These are phyloP conservation scores for Rafetus swinhoei DNA, from an alignment of 2,113 vertebrate species.

Conservation along the genomic window DNA sequence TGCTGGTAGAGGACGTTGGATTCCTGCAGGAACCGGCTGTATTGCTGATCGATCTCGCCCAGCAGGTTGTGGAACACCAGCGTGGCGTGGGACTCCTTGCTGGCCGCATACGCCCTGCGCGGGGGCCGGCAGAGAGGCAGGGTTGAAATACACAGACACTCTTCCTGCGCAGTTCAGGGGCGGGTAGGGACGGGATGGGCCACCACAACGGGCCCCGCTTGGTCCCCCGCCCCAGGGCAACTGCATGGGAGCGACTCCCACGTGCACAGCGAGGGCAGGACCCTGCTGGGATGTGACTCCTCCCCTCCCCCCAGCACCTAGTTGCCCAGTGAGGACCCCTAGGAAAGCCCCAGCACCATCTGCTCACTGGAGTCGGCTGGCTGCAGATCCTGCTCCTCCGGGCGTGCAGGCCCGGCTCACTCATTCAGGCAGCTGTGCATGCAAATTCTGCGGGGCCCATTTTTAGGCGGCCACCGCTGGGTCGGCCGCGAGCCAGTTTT, in stretches of 20 bases:
- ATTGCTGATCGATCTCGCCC: constrained; percentile 98
- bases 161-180: not conserved
- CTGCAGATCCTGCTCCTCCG: not conserved
- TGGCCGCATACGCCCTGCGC: constrained; percentile 93
- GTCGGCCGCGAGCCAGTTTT: not conserved
- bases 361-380: not conserved
- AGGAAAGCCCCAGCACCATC: not conserved
- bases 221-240: no score
- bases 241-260: not conserved
- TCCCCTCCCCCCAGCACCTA: not conserved
- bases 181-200: not conserved
- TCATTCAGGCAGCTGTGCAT: fast-evolving
- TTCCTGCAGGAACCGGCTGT: constrained; percentile 98
- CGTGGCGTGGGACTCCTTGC: constrained; percentile 96
- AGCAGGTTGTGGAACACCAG: constrained; percentile 98
- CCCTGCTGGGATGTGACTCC: not conserved
- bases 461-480: not conserved
- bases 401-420: fast-evolving
- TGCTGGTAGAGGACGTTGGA: constrained; percentile 98
- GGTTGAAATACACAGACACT: not conserved
- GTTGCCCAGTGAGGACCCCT: not conserved
- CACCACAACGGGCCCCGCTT: no score
- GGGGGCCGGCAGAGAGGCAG: not conserved
- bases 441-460: fast-evolving
- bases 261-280: not conserved